A percentile compares a stretch with the other conserved stretches of the same genome.
These are phyloP conservation scores for Phlogophora meticulosa DNA, from an alignment of 2,888 invertebrate genomes.

Conservation along the genomic window DNA sequence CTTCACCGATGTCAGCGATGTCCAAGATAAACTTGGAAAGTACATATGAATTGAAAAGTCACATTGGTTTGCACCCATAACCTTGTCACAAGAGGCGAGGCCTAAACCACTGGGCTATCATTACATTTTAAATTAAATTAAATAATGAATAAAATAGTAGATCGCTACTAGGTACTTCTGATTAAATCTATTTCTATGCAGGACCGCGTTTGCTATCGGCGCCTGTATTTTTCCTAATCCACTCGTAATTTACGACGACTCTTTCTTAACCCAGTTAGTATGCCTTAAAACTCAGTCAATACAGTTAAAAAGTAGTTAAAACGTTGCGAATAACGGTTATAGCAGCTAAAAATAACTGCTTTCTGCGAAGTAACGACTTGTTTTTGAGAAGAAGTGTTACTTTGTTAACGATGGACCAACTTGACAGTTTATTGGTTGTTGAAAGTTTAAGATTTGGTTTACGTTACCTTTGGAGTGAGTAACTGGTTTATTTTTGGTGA, in stretches of 20 bases:
- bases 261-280: conserved; percentile 25
- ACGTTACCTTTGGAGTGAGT: neutral
- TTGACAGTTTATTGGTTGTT: conserved; percentile 11
- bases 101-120: too few relatives aligned
- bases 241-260: conserved; percentile 17
- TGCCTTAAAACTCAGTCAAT: conserved; percentile 33
- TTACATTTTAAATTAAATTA: too few relatives aligned
- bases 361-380: conserved; percentile 20
- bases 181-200: too few relatives aligned
- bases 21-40: too few relatives aligned
- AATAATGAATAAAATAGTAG: too few relatives aligned
- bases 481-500: neutral
- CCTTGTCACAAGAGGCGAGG: too few relatives aligned
- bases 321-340: conserved; percentile 17
- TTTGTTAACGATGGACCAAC: neutral
- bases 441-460: neutral
- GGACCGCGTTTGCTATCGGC: too few relatives aligned
- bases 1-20: too few relatives aligned
- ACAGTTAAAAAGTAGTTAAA: conserved; percentile 42
- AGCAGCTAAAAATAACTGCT: conserved; percentile 34
- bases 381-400: conserved; percentile 13
- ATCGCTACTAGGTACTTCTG: too few relatives aligned
- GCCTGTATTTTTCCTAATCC: conserved; percentile 6
- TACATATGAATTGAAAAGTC: too few relatives aligned
- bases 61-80: too few relatives aligned